Conservation (phyloP, 2,113 vertebrate genomes). For the Pipa parva region DNA sequence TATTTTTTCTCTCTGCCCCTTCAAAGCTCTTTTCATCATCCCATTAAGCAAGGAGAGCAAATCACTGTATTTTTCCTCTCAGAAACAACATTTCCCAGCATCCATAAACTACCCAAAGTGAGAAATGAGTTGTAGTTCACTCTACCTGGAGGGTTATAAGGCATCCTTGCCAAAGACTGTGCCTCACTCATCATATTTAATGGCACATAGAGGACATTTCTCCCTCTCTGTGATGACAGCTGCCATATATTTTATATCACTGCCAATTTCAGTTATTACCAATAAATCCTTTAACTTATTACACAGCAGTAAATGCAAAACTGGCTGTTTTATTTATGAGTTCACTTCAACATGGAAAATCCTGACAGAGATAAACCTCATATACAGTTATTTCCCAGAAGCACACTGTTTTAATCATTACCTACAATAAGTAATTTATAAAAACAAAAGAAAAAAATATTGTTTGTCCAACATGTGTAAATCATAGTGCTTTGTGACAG, state of each 20-base stretch:
- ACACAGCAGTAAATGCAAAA: background rate
- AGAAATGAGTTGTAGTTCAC: no score
- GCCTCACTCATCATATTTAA: no score
- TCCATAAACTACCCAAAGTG: no score
- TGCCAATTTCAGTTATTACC: background rate
- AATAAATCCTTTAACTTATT: conserved; percentile 18
- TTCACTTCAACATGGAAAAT: background rate
- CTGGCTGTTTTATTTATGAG: conserved; percentile 17
- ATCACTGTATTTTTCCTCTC: no score
- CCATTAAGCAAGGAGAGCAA: no score
- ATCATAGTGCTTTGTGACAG: background rate
- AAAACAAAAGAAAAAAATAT: background rate
- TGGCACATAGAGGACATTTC: no score
- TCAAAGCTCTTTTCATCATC: no score
- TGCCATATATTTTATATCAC: background rate
- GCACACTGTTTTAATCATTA: background rate
- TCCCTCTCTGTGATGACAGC: background rate
- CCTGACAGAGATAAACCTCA: background rate
- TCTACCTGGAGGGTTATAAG: no score
- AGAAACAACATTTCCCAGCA: no score
- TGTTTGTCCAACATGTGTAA: background rate
- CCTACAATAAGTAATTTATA: conserved; percentile 17
- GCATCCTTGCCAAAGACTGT: no score
- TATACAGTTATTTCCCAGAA: background rate
- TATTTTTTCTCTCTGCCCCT: no score